Evolutionary conservation across 2,797 vertebrate genomes (phyloP).

Genomic region (Myoxocephalus aenaeus): DNA sequence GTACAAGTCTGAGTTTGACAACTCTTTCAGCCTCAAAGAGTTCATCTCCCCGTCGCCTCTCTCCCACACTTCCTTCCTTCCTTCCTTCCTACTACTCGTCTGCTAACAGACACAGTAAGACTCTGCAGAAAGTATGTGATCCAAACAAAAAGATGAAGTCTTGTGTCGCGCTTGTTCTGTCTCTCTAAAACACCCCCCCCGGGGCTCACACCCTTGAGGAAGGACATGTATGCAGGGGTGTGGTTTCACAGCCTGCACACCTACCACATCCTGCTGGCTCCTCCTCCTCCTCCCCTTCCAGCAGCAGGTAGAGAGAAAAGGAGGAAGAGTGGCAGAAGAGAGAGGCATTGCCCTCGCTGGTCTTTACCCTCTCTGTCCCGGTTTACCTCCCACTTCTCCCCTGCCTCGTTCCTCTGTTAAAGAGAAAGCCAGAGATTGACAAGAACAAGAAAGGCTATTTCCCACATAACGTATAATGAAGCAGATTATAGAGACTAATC

Average conservation of each 20-base stretch:
- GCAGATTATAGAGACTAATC: neutral
- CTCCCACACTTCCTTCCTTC: constrained; percentile 35
- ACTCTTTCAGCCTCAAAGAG: constrained; percentile 91
- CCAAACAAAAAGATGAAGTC: constrained; percentile 32
- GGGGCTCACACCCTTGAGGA: constrained; percentile 56
- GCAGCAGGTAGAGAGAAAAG: constrained; percentile 66
- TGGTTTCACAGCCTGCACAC: constrained; percentile 71
- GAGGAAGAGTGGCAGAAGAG: neutral
- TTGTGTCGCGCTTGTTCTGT: constrained; percentile 11
- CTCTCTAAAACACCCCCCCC: constrained; percentile 62
- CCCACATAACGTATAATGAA: neutral
- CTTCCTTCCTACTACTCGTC: constrained; percentile 37
- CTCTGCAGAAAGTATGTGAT: constrained; percentile 7
- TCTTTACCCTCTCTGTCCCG: constrained; percentile 9
- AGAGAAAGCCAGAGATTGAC: constrained; percentile 23
- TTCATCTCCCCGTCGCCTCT: constrained; percentile 84
- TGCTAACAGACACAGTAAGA: constrained; percentile 20
- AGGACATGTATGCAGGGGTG: constrained; percentile 62
- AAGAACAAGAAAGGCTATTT: constrained; percentile 7
- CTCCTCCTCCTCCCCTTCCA: constrained; percentile 52
- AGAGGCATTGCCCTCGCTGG: constrained; percentile 22
- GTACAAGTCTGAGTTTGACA: constrained; percentile 94
- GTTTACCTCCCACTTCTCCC: constrained; percentile 49
- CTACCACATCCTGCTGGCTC: constrained; percentile 59
- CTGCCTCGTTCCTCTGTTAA: constrained; percentile 23